Base-by-base conservation (phyloP, 2,113 vertebrate genomes). In the Silurus glanis region DNA sequence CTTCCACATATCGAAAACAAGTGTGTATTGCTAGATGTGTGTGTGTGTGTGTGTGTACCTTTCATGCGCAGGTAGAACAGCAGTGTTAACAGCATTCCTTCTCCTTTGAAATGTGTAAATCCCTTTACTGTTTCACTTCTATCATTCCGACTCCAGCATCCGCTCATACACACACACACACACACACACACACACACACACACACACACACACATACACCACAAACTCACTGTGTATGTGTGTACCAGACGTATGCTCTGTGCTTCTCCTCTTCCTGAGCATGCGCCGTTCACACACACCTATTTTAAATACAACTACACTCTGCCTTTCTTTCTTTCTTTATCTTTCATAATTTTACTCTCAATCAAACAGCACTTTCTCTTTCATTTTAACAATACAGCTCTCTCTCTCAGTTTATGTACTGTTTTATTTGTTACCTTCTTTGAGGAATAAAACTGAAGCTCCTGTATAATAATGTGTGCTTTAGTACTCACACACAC, bases 51-150 rank as follows among this genome's bases (percentile, higher is more conserved):
- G 80, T 67, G 12, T 47, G 28, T 94, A 95, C 94, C 94, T 95
- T 95, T 95, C 64, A 95, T 85, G 84, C 93, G 91, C 78, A 95
- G 89, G 91, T 91, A 95, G 91, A 94, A 90, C 25, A 95, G 92
- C 88, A 95, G 90, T 49, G 93, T 94, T 86, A 95, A 92, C 85
- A 95, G 93, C 94, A 95, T 95, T 91, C 86, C 92, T 92, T 87
- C 51, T 3, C 14, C 10, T 7, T 71, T 16, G 66, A 56, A 37
- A 66, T 49, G 28, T 84, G 78, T 83, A 61, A 72, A 67, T 67
- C 49, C 80, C 56, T 71, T 82, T 81, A 83, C 66, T 75, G 69
- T 69, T 67, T 56, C 82, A 19, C 47, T 80, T 82, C 49, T 78
- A 86, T 83, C 66, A 67, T 87, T 23, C 45, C 28, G 53, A 21